phyloP scores from a whole-genome alignment of 2,888 invertebrate species.

The Charanyca ferruginea region DNA sequence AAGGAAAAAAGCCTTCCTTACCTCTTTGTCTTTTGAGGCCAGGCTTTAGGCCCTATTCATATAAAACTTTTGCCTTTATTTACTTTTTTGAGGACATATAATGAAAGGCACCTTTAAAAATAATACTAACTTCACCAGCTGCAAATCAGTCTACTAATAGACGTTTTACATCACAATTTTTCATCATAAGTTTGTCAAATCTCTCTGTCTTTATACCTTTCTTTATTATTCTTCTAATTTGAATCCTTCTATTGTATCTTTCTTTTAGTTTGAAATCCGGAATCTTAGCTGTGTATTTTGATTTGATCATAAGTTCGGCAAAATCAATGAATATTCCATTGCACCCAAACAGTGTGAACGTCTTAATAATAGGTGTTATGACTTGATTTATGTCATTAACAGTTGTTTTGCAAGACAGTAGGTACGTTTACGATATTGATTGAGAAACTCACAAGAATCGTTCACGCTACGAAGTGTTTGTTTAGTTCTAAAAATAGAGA shows the following conservation, averaged over 20 bases:
- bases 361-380: slow-evolving; percentile 27
- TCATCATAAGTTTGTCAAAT: not conserved
- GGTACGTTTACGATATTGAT: slow-evolving; percentile 31
- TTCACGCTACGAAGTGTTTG: slow-evolving; percentile 23
- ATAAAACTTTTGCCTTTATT: no score
- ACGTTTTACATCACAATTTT: no score
- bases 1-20: not conserved
- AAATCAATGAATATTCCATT: not conserved
- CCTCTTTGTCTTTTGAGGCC: not conserved
- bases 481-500: slow-evolving; percentile 23
- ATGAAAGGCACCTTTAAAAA: no score
- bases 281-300: not conserved
- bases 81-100: no score
- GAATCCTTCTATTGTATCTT: not conserved
- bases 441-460: slow-evolving; percentile 6
- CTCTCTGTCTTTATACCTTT: not conserved
- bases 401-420: slow-evolving; percentile 25
- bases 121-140: no score
- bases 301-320: not conserved
- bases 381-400: slow-evolving; percentile 37
- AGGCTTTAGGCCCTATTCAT: no score
- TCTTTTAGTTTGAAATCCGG: not conserved
- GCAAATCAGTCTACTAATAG: no score
- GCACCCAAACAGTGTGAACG: slow-evolving; percentile 22
- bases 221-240: not conserved